Conservation (phyloP, 2,888 invertebrate species). For the Heteropelma amictum region DNA sequence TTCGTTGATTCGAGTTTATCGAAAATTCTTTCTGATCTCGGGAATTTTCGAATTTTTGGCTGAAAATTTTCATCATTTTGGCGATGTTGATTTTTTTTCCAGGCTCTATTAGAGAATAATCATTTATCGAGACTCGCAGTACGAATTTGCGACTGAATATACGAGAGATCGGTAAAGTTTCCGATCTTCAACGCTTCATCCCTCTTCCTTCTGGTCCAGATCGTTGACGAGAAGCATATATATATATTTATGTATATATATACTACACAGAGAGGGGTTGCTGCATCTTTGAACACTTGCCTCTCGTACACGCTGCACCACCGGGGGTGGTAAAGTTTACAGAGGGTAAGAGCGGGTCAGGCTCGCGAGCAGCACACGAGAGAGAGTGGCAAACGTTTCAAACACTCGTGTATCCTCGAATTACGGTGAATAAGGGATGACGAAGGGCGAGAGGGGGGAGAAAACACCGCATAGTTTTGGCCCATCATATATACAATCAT, state of each 20-base stretch:
- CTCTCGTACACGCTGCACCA: conserved; percentile 55
- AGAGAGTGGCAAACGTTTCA: conserved; percentile 60
- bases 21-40: background rate
- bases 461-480: conserved; percentile 22
- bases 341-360: conserved; percentile 28
- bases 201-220: conserved; percentile 34
- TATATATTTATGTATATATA: too few species aligned
- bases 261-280: conserved; percentile 32
- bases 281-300: conserved; percentile 65
- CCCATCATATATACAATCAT: conserved; percentile 45
- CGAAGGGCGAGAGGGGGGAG: background rate
- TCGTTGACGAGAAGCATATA: conserved; percentile 47
- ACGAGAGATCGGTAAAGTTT: conserved; percentile 14
- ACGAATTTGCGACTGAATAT: background rate
- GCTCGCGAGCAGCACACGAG: conserved; percentile 51
- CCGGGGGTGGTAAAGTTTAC: conserved; percentile 36
- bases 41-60: too few species aligned
- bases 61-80: too few species aligned
- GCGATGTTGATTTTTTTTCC: background rate
- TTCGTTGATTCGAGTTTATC: too few species aligned
- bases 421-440: conserved; percentile 51
- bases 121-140: too few species aligned
- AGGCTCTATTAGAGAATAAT: too few species aligned
- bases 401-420: conserved; percentile 61
- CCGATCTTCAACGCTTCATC: background rate